phyloP scores from a whole-genome alignment of 2,888 invertebrate genomes.

The Carabus problematicus region DNA sequence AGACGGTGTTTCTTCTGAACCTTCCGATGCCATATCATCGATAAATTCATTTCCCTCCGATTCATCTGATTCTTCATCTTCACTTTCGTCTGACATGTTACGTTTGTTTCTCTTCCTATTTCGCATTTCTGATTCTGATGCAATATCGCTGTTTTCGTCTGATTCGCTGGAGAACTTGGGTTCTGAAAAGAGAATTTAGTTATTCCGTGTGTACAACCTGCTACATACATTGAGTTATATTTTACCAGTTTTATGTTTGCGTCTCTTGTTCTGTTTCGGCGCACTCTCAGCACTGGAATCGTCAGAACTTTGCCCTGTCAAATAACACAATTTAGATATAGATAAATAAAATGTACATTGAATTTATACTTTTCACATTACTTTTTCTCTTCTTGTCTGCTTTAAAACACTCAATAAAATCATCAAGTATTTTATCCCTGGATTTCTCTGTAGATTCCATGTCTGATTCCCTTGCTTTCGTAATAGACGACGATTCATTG shows the following conservation, averaged over 20 bases:
- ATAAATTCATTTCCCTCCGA: slow-evolving; percentile 45
- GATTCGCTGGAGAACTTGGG: background rate
- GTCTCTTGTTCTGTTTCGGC: slow-evolving; percentile 19
- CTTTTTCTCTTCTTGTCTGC: slow-evolving; percentile 31
- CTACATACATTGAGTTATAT: background rate
- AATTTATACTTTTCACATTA: slow-evolving; percentile 6
- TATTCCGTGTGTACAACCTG: background rate
- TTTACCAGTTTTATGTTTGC: slow-evolving; percentile 5
- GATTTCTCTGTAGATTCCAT: background rate
- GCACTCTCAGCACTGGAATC: background rate
- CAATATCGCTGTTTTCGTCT: slow-evolving; percentile 9
- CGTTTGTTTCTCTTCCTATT: no score
- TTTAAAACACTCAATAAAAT: slow-evolving; percentile 14
- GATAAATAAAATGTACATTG: background rate
- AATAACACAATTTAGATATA: background rate
- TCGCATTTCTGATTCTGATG: background rate
- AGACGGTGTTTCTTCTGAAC: slow-evolving; percentile 56
- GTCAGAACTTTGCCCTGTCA: slow-evolving; percentile 18
- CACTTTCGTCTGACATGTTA: no score
- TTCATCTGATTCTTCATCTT: no score
- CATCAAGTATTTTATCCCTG: slow-evolving; percentile 18
- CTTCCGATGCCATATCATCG: slow-evolving; percentile 55
- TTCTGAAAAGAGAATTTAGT: background rate
- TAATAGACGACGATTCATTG: no score
- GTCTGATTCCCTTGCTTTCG: no score